Base-by-base conservation (phyloP, 2,797 vertebrate species). In the Amphiprion clarkii region DNA sequence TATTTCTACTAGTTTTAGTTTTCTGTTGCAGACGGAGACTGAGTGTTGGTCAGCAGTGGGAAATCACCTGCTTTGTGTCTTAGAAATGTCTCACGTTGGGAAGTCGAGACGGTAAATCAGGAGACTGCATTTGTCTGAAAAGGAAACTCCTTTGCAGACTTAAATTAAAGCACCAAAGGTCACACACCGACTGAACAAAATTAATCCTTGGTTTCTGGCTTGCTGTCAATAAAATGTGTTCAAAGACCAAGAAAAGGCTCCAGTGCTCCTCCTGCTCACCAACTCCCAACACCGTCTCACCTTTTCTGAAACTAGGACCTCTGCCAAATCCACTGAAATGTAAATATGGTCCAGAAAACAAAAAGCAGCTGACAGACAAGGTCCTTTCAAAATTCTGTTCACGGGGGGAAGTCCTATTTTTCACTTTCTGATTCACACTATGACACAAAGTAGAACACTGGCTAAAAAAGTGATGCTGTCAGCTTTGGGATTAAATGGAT, bases 131-230 rank as follows among this genome's bases (percentile, higher is more conserved):
- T 29, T 33, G 56, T 63, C 31, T 67, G 55, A 73, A 60, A 63
- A 63, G 42, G 54, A 77, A 71, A 70, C 68, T 57, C 73, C 29
- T 59, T 25, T 39, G 10, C 31, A 66, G 59, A 40, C 48, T 76
- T 76, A 75, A 85, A 87, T 88, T 58, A 79, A 74, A 71, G 25
- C 49, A 12, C 49, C 49, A 87, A 89, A 90, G 85, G 85, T 86
- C 82, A 89, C 74, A 82, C 44, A 23, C 27, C 31, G 58, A 17
- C 36, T 54, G 71, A 65, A 58, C 54, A 58, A 76, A 86, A 82
- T 83, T 2, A 79, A 81, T 79, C 57, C 53, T 72, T 8, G 61
- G 39, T 71, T 65, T 77, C 64, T 60, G 31, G 55, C 65, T 42
- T 17, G 48, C 56, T 71, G 72, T 83, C 82, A 83, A 73, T 84